These are phyloP conservation scores for Trachelus stipa DNA, from an alignment of 2,888 invertebrate genomes.

Conservation along the genomic window DNA sequence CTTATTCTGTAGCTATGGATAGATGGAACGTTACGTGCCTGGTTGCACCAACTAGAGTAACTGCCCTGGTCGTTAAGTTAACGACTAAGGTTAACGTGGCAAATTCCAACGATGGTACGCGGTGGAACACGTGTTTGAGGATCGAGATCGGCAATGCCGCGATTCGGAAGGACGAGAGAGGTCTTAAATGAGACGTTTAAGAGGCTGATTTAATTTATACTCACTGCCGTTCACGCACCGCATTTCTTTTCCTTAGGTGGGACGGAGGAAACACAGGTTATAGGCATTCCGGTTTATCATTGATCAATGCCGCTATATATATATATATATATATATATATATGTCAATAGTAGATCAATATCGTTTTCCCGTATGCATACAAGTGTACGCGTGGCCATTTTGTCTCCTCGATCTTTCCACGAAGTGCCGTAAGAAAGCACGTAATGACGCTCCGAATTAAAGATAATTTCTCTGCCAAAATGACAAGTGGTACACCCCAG, in stretches of 20 bases:
- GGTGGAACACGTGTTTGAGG: background rate
- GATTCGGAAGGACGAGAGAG: background rate
- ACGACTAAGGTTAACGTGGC: conserved; percentile 3
- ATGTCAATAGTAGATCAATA: too few relatives aligned
- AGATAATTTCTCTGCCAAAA: too few relatives aligned
- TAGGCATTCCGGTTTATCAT: background rate
- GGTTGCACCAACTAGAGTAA: background rate
- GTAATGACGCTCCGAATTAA: too few relatives aligned
- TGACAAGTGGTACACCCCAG: too few relatives aligned
- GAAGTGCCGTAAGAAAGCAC: too few relatives aligned
- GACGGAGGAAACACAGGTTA: background rate
- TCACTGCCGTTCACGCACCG: background rate
- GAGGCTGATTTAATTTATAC: conserved; percentile 2
- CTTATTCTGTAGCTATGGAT: background rate
- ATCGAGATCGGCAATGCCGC: background rate
- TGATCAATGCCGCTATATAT: background rate
- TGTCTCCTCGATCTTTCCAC: too few relatives aligned
- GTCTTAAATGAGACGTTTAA: background rate
- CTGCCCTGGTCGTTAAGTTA: conserved; percentile 7
- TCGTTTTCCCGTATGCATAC: too few relatives aligned
- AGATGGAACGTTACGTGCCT: background rate
- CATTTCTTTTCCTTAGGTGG: background rate
- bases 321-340: too few relatives aligned
- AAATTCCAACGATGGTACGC: background rate
- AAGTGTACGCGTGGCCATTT: too few relatives aligned